Base-by-base conservation (phyloP, 2,113 vertebrate species). In the Genyomyrus donnyi region DNA sequence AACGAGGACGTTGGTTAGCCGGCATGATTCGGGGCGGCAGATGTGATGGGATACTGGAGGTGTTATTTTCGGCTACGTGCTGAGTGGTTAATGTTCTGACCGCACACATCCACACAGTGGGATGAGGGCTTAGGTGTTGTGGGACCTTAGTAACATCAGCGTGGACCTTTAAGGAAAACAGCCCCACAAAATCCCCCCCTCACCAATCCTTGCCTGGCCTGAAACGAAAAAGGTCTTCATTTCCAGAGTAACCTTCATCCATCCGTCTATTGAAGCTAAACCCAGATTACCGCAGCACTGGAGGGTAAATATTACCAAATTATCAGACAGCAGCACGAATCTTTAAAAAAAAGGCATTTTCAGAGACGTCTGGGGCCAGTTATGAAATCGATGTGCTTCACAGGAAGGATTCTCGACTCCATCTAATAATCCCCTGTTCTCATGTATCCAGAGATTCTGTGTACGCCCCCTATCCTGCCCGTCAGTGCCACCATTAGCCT, bases 331-430 rank as follows among this genome's bases (percentile, higher is more conserved):
- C 49, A 35, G 48, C 48, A 87, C 31, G 6, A 53, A 42, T 87
- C 50, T 56, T 2, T 66, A 27, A 46, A 24, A n/a, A 62, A 88
- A 24, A 24, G 35, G 50, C 27, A 35, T 87, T 87, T 56, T n/a
- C 53, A 46, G 2, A 85, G 87, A 24, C 4, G 17, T 45, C 87
- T 88, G 87, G 53, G 70, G 53, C 87, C 53, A 88, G 87, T 62
- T 88, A 66, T 88, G 87, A 88, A 88, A 88, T 88, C 53, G 39
- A 88, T 66, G 53, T 88, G 87, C 53, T 62, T 88, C 53, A 35
- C 39, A 66, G 53, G 53, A 88, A 42, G 7, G 17, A 46, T 45
- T 45, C 56, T 21, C 42, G 52, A 7, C 87, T 88, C 21, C 31
- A 24, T 48, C 56, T 66, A 88, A 88, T 88, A 45, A 88, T 88